Base-by-base conservation (phyloP, 2,888 invertebrate genomes). In the Tyria jacobaeae region DNA sequence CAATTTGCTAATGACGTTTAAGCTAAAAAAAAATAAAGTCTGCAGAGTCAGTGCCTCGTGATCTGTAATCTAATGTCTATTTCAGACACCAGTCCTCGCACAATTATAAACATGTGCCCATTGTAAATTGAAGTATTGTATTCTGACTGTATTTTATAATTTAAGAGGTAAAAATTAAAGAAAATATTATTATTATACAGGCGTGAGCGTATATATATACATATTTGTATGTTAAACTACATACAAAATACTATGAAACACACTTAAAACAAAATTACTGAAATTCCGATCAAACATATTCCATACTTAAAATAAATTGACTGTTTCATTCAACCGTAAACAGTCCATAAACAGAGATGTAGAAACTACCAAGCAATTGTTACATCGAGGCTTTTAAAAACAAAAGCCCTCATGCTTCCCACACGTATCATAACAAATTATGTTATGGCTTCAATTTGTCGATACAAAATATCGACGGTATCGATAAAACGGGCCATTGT, bases 361-460 rank as follows among this genome's bases (percentile, higher is more conserved):
- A 0, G 39, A 39, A 39, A 39, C 12, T 4, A 9, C 6, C 21
- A 17, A 37, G 15, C 0, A 37, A 15, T 15, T 37, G 15, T 21
- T 7, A 12, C 44, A 5, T 12, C 7, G 12, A 21, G 44, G 4
- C 5, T 21, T 44, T 44, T 44, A 10, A 25, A 39, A 37, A 53
- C 25, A 35, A 53, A 37, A n/a, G 25, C 21, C 51, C n/a, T 49
- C 25, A 15, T 39, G n/a, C 5, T 53, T 39, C 53, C 47, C 37
- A 31, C 31, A 10, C 44, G 53, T 59, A 39, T 59, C 63, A 48
- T 63, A 47, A 59, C 53, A 37, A 59, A 47, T 59, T 35, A 63
- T 55, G 54, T 55, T 63, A 59, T 68, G 65, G 57, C 60, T 68
- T 60, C 72, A 75, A 72, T 72, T 67, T 54, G 73, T 51, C 60